Conservation (phyloP, 2,113 vertebrate genomes). For the Chrysemys picta region DNA sequence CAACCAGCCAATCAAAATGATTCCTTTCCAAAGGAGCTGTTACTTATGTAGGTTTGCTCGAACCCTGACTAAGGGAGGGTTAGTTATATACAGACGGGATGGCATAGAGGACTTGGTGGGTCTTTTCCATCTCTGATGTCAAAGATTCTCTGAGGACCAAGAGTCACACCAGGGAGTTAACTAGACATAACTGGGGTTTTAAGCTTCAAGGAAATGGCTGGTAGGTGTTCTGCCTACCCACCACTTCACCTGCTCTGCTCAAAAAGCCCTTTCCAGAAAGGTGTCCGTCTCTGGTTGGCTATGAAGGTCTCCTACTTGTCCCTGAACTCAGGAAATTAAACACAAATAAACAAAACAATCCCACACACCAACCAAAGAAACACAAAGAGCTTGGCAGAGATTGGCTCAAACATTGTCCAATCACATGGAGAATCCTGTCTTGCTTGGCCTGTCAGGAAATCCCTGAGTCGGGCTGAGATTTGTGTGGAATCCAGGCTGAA, state of each 20-base stretch:
- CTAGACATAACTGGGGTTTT: background rate
- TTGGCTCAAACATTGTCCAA: background rate
- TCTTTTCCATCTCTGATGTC: background rate
- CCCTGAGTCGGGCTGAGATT: background rate
- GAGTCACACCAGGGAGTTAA: fast-evolving
- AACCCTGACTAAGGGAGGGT: background rate
- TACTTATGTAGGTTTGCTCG: background rate
- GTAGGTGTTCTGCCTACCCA: fast-evolving
- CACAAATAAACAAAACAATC: background rate
- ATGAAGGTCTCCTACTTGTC: fast-evolving
- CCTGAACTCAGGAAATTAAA: background rate
- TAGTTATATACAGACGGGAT: background rate
- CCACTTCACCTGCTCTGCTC: background rate
- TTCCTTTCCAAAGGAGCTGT: fast-evolving
- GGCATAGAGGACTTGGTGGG: background rate
- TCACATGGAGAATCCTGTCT: background rate
- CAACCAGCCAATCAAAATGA: fast-evolving
- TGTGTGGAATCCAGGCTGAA: background rate
- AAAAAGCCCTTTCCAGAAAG: background rate
- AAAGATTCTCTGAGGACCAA: background rate
- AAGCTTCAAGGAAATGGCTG: fast-evolving
- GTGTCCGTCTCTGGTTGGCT: background rate
- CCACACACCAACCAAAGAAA: background rate
- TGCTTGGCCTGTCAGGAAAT: background rate
- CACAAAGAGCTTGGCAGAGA: background rate